These are phyloP conservation scores for Tachypleus tridentatus DNA, from an alignment of 1,140 invertebrate species.

Conservation along the genomic window DNA sequence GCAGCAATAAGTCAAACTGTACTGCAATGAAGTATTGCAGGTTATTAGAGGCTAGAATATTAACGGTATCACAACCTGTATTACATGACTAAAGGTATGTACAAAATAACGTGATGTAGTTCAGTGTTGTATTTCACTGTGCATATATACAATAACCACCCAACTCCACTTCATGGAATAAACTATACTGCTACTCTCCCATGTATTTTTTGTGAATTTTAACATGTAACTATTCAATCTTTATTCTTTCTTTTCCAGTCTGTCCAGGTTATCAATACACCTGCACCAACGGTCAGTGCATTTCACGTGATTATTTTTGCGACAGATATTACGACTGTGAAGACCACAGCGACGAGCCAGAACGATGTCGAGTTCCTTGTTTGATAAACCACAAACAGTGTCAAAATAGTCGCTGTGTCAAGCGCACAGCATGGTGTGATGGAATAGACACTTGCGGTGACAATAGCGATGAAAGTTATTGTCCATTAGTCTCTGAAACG, in stretches of 20 bases:
- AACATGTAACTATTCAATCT: too few species aligned
- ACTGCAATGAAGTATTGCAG: constrained; percentile 48
- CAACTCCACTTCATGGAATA: too few species aligned
- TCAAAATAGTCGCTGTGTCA: constrained; percentile 47
- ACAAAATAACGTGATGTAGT: too few species aligned
- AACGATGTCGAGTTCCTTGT: constrained; percentile 40
- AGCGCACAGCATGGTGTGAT: constrained; percentile 56
- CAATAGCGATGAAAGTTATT: constrained; percentile 58
- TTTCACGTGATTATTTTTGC: constrained; percentile 48
- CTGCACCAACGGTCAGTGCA: constrained; percentile 55
- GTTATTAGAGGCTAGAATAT: not conserved
- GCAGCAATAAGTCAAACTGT: constrained; percentile 64
- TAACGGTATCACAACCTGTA: not conserved
- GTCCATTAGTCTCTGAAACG: constrained; percentile 22
- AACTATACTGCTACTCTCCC: too few species aligned
- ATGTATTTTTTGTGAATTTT: too few species aligned
- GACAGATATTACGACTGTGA: constrained; percentile 54
- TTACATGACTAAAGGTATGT: too few species aligned
- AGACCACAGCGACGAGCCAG: constrained; percentile 51
- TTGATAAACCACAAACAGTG: constrained; percentile 54
- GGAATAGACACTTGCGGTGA: constrained; percentile 63
- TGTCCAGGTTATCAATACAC: constrained; percentile 42
- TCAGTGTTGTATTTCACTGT: too few species aligned
- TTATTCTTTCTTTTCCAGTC: constrained; percentile 5
- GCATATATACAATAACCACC: too few species aligned